Evolutionary conservation across 2,888 invertebrate species (phyloP), one percentile per base, ranked within the genome.

Genomic region (Achlya flavicornis): DNA sequence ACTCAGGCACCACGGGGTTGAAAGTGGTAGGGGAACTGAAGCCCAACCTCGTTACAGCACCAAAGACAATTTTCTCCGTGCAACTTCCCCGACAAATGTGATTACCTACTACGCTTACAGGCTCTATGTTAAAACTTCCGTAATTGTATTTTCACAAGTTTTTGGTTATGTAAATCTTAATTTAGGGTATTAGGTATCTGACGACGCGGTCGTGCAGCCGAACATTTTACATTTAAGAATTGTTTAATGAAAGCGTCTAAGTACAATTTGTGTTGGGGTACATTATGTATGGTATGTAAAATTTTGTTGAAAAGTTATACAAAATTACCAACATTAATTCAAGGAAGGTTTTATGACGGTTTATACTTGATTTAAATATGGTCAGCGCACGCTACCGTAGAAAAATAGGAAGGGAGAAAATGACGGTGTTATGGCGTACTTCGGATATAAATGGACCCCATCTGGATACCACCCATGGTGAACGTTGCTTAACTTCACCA

Each of bases 141-240:
- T 91, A 91, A 91, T 91, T 89, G 88, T 87, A 84, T 91, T 90
- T 89, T 84, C 85, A 83, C 78, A 88, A 89, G 83, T 89, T 91
- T 88, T 88, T 78, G 84, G 85, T 83, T 87, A 87, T 87, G 87
- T 88, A 87, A 88, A 89, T 89, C 87, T 87, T 85, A 85, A 89
- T 91, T 88, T 85, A 81, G 75, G 77, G 77, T 82, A 85, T 88
- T 81, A 41, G 12, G 41, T 41, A 85, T 81, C 77, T 76, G 68
- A 78, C 60, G 60, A 60, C 60, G 60, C 73, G 71, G 71, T 66
- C 66, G 75, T 71, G 74, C 77, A 77, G 74, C 69, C 66, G 72
- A 70, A 72, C 76, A 72, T 70, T 70, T 70, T 69, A 69, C 64
- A 57, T 66, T 66, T 69, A 64, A 71, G 66, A 74, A 76, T 73